Percentiles rank a stretch among this genome's conserved stretches.
Evolutionary conservation across 2,888 invertebrate species (phyloP).

Genomic region (Hypsopygia costalis): DNA sequence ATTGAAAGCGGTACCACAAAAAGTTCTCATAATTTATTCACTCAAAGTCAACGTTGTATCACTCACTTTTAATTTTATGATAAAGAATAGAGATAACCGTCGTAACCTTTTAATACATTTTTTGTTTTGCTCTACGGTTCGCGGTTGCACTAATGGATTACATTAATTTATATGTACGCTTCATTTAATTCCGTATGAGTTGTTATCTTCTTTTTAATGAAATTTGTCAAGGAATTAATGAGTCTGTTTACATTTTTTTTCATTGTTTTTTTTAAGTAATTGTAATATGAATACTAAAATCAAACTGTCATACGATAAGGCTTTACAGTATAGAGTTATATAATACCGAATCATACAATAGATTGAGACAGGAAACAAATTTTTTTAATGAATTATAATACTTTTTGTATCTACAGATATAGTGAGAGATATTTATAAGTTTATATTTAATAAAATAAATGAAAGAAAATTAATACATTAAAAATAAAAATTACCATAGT

Average conservation of each 20-base stretch:
- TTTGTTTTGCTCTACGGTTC: background rate
- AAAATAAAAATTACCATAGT: too few relatives aligned
- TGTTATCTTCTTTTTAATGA: background rate
- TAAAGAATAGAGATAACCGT: constrained; percentile 12
- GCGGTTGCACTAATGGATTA: constrained; percentile 4
- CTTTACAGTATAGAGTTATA: too few relatives aligned
- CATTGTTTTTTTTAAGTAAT: too few relatives aligned
- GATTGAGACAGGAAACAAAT: too few relatives aligned
- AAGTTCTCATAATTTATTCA: constrained; percentile 28
- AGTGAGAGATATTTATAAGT: too few relatives aligned
- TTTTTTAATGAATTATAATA: too few relatives aligned
- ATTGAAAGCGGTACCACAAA: constrained; percentile 54
- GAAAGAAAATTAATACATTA: too few relatives aligned
- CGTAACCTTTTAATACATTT: background rate
- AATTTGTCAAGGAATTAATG: background rate
- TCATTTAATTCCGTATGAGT: background rate
- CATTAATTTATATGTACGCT: background rate
- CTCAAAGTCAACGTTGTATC: constrained; percentile 6
- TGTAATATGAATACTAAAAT: too few relatives aligned
- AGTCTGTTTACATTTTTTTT: background rate
- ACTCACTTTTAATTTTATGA: constrained; percentile 9
- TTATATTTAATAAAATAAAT: too few relatives aligned
- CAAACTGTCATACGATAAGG: too few relatives aligned
- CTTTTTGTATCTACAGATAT: too few relatives aligned
- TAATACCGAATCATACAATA: too few relatives aligned